phyloP scores from a whole-genome alignment of 2,797 vertebrate genomes.

The Pangasius larnaudii region DNA sequence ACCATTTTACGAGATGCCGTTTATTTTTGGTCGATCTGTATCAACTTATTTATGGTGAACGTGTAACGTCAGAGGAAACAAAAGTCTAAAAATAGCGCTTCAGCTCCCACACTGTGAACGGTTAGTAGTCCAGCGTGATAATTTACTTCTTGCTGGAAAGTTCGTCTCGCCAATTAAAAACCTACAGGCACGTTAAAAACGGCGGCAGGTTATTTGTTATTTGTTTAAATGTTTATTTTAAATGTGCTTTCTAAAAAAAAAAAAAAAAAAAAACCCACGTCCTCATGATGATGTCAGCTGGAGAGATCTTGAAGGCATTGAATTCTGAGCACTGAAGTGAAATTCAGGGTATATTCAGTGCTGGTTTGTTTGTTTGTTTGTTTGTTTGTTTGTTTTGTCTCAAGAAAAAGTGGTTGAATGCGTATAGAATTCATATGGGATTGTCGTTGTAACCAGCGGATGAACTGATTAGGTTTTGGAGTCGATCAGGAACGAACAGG shows the following conservation, averaged over 20 bases:
- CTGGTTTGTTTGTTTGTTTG: no score
- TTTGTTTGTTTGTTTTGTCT: no score
- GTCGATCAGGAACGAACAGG: no score
- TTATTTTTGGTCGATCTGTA: background rate
- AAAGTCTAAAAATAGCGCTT: background rate
- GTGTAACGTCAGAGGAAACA: background rate
- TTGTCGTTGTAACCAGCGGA: no score
- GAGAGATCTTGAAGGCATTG: background rate
- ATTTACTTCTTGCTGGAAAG: background rate
- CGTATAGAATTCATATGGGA: no score
- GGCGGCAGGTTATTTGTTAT: background rate
- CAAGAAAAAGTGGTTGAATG: no score
- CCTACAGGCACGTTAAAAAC: background rate
- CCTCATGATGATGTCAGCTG: no score
- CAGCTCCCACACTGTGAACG: background rate
- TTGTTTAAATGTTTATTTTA: background rate
- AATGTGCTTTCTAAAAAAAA: no score
- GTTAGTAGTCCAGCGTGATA: background rate
- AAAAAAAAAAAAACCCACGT: no score
- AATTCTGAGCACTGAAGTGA: background rate
- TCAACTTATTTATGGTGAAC: background rate
- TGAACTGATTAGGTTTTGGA: no score
- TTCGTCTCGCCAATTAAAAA: background rate
- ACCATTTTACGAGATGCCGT: background rate
- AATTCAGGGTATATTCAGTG: no score